These are phyloP conservation scores for Rhopalosiphum padi DNA, from an alignment of 1,140 invertebrate genomes.

Conservation along the genomic window DNA sequence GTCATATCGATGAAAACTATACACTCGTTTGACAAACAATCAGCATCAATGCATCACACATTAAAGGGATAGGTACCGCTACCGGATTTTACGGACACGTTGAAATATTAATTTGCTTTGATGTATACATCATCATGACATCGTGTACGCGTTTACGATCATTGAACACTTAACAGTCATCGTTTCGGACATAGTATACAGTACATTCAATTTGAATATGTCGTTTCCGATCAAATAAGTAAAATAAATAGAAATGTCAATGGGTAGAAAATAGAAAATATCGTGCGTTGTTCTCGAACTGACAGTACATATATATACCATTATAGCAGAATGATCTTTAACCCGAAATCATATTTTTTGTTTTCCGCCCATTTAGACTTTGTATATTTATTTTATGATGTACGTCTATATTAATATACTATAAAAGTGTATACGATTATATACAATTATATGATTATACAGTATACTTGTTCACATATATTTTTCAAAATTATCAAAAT, in stretches of 20 bases:
- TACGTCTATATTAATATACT: too few relatives aligned
- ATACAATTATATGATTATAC: background rate
- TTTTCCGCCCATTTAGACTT: background rate
- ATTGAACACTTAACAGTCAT: background rate
- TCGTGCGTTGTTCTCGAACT: background rate
- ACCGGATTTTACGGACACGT: background rate
- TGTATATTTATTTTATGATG: background rate
- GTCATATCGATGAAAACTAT: background rate
- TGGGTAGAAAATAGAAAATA: background rate
- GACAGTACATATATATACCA: background rate
- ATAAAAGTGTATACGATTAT: background rate
- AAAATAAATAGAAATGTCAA: background rate
- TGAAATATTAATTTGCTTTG: conserved; percentile 12
- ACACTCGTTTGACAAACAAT: background rate
- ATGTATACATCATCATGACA: background rate
- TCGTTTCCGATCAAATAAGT: background rate
- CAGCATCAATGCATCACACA: background rate
- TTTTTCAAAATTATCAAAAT: background rate
- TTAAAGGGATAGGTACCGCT: background rate
- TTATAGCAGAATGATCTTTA: background rate
- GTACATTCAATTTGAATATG: background rate
- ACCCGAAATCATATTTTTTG: background rate
- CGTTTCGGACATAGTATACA: background rate
- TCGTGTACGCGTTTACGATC: background rate
- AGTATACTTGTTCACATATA: too few relatives aligned